These are phyloP conservation scores for Xenopus laevis DNA, from an alignment of 2,113 vertebrate species.

Conservation along the genomic window DNA sequence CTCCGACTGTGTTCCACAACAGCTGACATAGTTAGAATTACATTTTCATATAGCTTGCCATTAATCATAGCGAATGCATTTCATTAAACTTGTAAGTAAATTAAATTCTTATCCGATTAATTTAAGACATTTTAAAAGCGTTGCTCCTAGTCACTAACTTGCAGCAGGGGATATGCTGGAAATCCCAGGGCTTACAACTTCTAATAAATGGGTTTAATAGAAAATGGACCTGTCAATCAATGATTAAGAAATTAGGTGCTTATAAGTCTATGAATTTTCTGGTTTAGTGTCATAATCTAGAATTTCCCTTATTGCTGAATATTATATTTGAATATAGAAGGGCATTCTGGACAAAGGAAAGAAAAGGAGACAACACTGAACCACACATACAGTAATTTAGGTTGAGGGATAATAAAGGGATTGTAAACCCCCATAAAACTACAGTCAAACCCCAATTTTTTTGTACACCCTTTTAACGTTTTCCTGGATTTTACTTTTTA, in stretches of 20 bases:
- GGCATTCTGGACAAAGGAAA: too few relatives aligned
- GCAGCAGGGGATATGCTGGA: neutral
- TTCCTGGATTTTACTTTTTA: too few relatives aligned
- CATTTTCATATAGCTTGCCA: constrained; percentile 31
- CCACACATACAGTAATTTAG: too few relatives aligned
- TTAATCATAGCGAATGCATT: constrained; percentile 18
- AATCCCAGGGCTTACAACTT: neutral
- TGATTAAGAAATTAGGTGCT: neutral
- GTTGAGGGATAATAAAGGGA: too few relatives aligned
- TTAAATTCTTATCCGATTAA: constrained; percentile 29
- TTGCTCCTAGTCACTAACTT: neutral
- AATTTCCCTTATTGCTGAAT: neutral
- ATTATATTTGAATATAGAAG: too few relatives aligned
- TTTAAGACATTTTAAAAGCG: constrained; percentile 29
- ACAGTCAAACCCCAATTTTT: too few relatives aligned
- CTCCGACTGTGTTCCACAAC: constrained; percentile 29
- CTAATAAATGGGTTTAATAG: neutral
- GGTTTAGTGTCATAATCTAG: neutral
- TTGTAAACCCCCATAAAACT: too few relatives aligned
- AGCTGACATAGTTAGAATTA: constrained; percentile 17
- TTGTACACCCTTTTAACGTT: too few relatives aligned
- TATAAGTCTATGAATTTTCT: neutral
- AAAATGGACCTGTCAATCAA: neutral
- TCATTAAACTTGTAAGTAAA: constrained; percentile 34
- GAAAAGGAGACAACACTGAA: too few relatives aligned